phyloP scores from a whole-genome alignment of 2,113 vertebrate genomes.

The Arizona elegans region DNA sequence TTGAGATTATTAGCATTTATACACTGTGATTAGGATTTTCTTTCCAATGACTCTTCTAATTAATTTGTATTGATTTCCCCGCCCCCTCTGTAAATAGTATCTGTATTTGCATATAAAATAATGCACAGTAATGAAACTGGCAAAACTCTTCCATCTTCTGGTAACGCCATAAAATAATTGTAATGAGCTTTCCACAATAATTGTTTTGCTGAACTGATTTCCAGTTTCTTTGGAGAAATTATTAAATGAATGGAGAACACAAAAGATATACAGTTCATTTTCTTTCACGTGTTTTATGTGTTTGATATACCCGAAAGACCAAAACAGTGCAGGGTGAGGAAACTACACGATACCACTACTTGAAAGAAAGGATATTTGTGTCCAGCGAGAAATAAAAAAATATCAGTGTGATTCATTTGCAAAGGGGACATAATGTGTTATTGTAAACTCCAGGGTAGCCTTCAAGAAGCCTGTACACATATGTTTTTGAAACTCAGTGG shows the following conservation, averaged over 20 bases:
- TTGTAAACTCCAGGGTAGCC: conserved; percentile 59
- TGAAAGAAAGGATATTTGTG: conserved; percentile 3
- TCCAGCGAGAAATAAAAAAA: conserved; percentile 32
- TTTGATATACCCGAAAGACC: not conserved
- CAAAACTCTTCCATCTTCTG: not conserved
- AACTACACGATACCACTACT: not conserved
- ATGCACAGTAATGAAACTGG: not conserved
- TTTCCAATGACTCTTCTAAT: not conserved
- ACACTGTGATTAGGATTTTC: not conserved
- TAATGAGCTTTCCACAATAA: fast-evolving
- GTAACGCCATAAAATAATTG: not conserved
- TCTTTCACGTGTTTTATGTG: not conserved
- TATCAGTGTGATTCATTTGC: conserved; percentile 43
- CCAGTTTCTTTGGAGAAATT: not conserved
- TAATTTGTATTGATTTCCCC: conserved; percentile 21
- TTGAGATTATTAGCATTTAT: not conserved
- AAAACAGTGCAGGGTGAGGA: not conserved
- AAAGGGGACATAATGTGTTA: conserved; percentile 44
- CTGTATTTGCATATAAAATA: not conserved
- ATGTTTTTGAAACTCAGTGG: conserved; percentile 58
- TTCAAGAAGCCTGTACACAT: conserved; percentile 50
- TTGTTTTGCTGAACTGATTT: not conserved
- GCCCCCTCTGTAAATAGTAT: not conserved
- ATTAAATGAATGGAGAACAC: not conserved
- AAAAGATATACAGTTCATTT: not conserved